These are phyloP conservation scores for Ariopsis seemanni DNA, from an alignment of 2,113 vertebrate genomes.

Conservation along the genomic window DNA sequence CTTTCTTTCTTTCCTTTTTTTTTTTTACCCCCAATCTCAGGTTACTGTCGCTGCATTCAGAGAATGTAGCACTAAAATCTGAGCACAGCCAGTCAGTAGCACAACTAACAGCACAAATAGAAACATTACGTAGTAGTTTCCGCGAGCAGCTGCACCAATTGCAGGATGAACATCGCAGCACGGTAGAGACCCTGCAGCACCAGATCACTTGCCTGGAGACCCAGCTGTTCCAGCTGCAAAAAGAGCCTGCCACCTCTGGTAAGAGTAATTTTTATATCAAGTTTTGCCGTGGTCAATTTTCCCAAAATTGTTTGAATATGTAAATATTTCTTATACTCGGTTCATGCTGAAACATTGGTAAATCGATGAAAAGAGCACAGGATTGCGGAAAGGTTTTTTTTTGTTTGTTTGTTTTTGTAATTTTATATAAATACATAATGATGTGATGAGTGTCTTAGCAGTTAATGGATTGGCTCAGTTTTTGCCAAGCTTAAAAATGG, in stretches of 20 bases:
- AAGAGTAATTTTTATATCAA: slow-evolving; percentile 50
- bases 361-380: background rate
- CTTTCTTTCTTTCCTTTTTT: no score
- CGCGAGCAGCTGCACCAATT: slow-evolving; percentile 87
- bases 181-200: slow-evolving; percentile 88
- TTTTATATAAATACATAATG: background rate
- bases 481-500: background rate
- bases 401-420: background rate
- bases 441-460: background rate
- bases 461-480: background rate
- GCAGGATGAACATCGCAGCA: slow-evolving; percentile 91
- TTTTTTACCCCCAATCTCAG: slow-evolving; percentile 61
- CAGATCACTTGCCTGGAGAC: slow-evolving; percentile 86
- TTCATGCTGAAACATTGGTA: background rate
- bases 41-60: slow-evolving; percentile 84
- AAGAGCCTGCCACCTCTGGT: slow-evolving; percentile 78
- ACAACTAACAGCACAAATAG: slow-evolving; percentile 82
- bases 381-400: background rate
- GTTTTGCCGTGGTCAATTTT: background rate
- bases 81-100: slow-evolving; percentile 80
- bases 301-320: background rate
- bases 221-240: slow-evolving; percentile 88
- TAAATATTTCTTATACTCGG: background rate
- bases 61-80: slow-evolving; percentile 81
- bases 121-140: slow-evolving; percentile 80